phyloP scores from a whole-genome alignment of 2,797 vertebrate genomes.

The Pangasius larnaudii region DNA sequence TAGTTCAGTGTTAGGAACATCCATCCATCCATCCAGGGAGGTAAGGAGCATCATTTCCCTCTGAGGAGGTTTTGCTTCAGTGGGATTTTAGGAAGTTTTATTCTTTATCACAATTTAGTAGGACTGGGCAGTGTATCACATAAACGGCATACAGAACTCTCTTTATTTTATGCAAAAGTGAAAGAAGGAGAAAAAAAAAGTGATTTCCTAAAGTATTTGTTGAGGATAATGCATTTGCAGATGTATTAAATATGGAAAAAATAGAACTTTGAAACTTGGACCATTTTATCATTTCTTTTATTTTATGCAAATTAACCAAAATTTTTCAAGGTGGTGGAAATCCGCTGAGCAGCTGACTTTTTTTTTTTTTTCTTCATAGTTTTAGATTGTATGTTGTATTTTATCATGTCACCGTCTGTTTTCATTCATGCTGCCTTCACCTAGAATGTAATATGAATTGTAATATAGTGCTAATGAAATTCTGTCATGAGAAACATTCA shows the following conservation, averaged over 20 bases:
- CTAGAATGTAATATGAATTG: slow-evolving; percentile 27
- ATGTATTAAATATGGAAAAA: slow-evolving; percentile 10
- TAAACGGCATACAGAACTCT: background rate
- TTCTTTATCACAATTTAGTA: background rate
- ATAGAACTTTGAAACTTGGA: background rate
- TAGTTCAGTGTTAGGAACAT: slow-evolving; percentile 2
- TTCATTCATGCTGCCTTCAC: slow-evolving; percentile 24
- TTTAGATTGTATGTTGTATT: background rate
- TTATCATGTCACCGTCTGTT: slow-evolving; percentile 6
- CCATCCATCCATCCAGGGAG: background rate
- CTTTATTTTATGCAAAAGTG: background rate
- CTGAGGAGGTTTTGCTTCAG: background rate
- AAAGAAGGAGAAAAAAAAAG: background rate
- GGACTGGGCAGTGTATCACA: background rate
- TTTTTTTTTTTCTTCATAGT: background rate
- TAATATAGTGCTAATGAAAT: slow-evolving; percentile 7
- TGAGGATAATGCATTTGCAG: slow-evolving; percentile 3
- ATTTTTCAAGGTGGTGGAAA: background rate
- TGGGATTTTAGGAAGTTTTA: background rate
- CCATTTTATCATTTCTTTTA: background rate
- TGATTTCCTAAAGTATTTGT: background rate
- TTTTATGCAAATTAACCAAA: slow-evolving; percentile 45
- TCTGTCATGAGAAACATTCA: background rate
- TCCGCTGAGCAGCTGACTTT: slow-evolving; percentile 32
- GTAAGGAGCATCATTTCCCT: background rate